A percentile compares a stretch with the other conserved stretches of the same genome.
Evolutionary conservation across 2,797 vertebrate genomes (phyloP).

Genomic region (Peromyscus eremicus): DNA sequence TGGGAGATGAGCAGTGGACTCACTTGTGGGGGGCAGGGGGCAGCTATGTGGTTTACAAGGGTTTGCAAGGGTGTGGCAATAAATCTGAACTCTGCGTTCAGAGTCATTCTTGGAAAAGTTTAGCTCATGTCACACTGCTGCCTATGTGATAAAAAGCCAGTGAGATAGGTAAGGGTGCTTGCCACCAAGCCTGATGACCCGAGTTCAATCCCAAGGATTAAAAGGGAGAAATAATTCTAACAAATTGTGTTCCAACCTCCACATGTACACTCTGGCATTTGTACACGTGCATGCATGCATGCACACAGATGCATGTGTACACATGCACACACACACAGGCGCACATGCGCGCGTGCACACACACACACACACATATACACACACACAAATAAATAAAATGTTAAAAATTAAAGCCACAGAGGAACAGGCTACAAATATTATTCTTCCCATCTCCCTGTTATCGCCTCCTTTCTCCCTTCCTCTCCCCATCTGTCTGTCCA

Average conservation of each 20-base stretch:
- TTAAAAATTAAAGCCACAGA: background rate
- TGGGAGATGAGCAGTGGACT: background rate
- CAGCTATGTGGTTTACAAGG: fast-evolving
- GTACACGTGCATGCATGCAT: background rate
- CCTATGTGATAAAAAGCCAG: background rate
- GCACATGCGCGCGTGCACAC: background rate
- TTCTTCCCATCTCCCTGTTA: background rate
- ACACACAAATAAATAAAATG: background rate
- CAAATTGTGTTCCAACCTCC: background rate
- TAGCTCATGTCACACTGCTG: background rate
- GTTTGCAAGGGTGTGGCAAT: too few relatives aligned
- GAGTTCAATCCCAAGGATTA: background rate
- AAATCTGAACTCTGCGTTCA: background rate
- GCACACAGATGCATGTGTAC: background rate
- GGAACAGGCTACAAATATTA: fast-evolving
- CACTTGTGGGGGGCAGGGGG: too few relatives aligned
- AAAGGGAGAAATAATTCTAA: background rate
- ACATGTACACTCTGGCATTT: background rate
- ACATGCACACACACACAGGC: background rate
- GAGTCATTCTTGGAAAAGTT: background rate
- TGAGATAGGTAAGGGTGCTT: background rate
- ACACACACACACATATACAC: background rate
- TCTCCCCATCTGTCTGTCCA: background rate
- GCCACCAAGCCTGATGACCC: background rate
- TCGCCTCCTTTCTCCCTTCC: background rate